Evolutionary conservation across 2,797 vertebrate species (phyloP).

Genomic region (Brachyrhaphis roseni): DNA sequence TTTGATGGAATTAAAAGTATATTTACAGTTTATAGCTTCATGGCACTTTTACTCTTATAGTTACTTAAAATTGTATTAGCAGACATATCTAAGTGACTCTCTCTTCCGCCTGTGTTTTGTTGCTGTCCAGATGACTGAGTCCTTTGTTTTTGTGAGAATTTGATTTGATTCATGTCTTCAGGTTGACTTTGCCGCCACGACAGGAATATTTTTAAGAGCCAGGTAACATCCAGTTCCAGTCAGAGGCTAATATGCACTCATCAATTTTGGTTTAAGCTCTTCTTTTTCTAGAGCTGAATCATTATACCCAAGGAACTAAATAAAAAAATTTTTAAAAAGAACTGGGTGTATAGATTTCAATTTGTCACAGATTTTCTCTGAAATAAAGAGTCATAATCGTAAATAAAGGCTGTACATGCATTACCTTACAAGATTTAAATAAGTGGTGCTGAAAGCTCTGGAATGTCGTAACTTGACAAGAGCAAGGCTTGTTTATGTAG

Average conservation of each 20-base stretch:
- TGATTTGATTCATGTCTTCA: conserved; percentile 62
- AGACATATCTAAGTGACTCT: conserved; percentile 43
- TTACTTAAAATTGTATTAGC: conserved; percentile 59
- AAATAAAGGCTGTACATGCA: background rate
- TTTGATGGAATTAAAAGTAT: background rate
- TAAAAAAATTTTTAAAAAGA: background rate
- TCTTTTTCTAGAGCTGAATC: background rate
- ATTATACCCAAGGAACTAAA: background rate
- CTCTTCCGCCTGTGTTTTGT: conserved; percentile 24
- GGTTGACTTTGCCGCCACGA: conserved; percentile 57
- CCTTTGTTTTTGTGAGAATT: conserved; percentile 62
- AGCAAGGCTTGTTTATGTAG: background rate
- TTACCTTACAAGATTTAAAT: background rate
- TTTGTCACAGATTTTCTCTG: background rate
- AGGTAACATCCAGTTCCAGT: conserved; percentile 35
- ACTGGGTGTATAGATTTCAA: background rate
- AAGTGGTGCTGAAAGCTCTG: background rate
- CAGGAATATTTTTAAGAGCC: conserved; percentile 68
- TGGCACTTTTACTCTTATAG: conserved; percentile 47
- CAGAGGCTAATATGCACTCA: background rate
- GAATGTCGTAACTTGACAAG: background rate
- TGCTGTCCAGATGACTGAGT: conserved; percentile 42
- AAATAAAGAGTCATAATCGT: background rate
- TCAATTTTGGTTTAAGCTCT: background rate
- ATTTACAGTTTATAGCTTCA: conserved; percentile 61